Percentiles rank a stretch among this genome's conserved stretches.
phyloP scores from a whole-genome alignment of 2,888 invertebrate genomes.

The Drosophila meridiana region DNA sequence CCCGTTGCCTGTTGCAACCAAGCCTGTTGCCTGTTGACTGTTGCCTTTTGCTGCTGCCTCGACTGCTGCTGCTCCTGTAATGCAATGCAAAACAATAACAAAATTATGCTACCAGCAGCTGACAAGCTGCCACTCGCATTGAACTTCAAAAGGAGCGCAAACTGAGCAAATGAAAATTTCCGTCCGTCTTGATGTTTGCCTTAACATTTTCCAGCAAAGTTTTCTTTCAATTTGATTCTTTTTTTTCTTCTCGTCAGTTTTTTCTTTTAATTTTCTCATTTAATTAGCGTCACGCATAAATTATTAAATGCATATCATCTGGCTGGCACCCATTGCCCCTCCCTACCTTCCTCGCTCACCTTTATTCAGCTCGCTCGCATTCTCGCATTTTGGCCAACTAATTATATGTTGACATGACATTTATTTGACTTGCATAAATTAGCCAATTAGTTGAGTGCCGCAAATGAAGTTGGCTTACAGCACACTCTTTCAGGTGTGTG shows the following conservation, averaged over 20 bases:
- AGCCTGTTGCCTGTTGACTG: conserved; percentile 36
- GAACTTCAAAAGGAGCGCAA: conserved; percentile 33
- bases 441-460: conserved; percentile 73
- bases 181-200: background rate
- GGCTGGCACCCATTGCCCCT: conserved; percentile 8
- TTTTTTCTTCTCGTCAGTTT: background rate
- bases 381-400: conserved; percentile 55
- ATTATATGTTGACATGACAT: conserved; percentile 80
- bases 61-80: conserved; percentile 21
- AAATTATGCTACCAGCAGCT: conserved; percentile 63
- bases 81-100: conserved; percentile 78
- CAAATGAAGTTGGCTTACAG: conserved; percentile 64
- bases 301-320: conserved; percentile 26
- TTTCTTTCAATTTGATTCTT: background rate
- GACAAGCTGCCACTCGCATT: conserved; percentile 51
- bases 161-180: background rate
- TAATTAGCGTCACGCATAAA: conserved; percentile 53
- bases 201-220: conserved; percentile 13
- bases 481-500: conserved; percentile 60
- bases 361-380: conserved; percentile 23
- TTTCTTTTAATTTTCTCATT: conserved; percentile 23
- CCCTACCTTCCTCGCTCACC: background rate
- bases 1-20: conserved; percentile 13
- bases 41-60: conserved; percentile 20
- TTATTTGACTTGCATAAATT: conserved; percentile 80